A percentile compares a stretch with the other conserved stretches of the same genome.
Evolutionary conservation across 2,888 invertebrate genomes (phyloP).

Genomic region (Drosophila melanocephala): DNA sequence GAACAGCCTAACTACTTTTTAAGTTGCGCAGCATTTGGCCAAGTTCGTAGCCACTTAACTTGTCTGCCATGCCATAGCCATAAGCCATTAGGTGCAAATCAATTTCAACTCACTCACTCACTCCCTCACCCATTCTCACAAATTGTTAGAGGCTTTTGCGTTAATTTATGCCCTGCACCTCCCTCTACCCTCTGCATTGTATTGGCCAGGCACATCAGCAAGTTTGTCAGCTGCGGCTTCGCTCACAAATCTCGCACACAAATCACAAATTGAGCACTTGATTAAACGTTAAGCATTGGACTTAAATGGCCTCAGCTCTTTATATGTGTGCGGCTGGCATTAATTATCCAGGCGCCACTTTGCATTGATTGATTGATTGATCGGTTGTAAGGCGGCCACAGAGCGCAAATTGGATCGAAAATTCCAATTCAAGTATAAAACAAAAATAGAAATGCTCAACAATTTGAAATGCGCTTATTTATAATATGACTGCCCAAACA

Average conservation of each 20-base stretch:
- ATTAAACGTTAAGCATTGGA: constrained; percentile 48
- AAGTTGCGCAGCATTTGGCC: constrained; percentile 55
- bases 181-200: not conserved
- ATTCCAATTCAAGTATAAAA: not conserved
- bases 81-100: constrained; percentile 54
- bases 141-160: constrained; percentile 38
- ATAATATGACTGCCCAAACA: constrained; percentile 45
- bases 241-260: constrained; percentile 50
- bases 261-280: constrained; percentile 62
- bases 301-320: constrained; percentile 46
- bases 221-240: constrained; percentile 58
- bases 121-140: constrained; percentile 21
- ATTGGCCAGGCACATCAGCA: constrained; percentile 19
- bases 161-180: constrained; percentile 46
- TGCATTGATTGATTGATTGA: constrained; percentile 34
- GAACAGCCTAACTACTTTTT: constrained; percentile 57
- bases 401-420: not conserved
- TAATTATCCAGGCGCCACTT: constrained; percentile 47
- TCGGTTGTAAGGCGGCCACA: constrained; percentile 1
- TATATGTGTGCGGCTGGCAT: constrained; percentile 38
- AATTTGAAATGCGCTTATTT: constrained; percentile 37
- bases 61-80: constrained; percentile 37
- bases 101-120: constrained; percentile 46
- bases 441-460: not conserved
- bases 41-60: constrained; percentile 59